These are phyloP conservation scores for Heliconius hortense DNA, from an alignment of 2,888 invertebrate species.

Conservation along the genomic window DNA sequence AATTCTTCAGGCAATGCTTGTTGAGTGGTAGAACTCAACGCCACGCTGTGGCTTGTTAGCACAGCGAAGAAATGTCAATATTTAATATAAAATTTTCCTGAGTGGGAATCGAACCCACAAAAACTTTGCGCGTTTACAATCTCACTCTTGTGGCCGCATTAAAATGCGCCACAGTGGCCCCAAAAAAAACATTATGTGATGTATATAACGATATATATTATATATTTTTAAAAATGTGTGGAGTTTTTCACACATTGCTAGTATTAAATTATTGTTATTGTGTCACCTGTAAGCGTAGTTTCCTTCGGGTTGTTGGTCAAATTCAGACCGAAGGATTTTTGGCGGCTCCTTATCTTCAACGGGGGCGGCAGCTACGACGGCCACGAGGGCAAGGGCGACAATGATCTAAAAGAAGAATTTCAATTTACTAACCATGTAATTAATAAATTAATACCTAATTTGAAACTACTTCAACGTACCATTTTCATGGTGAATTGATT, in stretches of 20 bases:
- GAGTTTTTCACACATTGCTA: not conserved
- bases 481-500: conserved; percentile 15
- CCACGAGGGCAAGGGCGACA: conserved; percentile 63
- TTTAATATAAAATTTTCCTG: too few species aligned
- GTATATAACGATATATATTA: not conserved
- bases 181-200: too few species aligned
- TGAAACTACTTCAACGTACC: not conserved
- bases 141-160: too few species aligned
- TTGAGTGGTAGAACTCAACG: too few species aligned
- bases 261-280: not conserved
- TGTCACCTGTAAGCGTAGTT: conserved; percentile 56
- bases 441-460: not conserved
- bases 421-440: not conserved
- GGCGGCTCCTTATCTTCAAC: conserved; percentile 47
- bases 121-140: too few species aligned
- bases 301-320: conserved; percentile 59
- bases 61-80: too few species aligned
- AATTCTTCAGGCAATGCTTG: too few species aligned
- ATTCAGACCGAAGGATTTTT: conserved; percentile 57
- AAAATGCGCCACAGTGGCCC: too few species aligned
- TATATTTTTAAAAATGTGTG: not conserved
- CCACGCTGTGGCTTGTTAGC: too few species aligned
- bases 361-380: conserved; percentile 54
- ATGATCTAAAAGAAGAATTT: conserved; percentile 49
- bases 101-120: too few species aligned